Base-by-base conservation (phyloP, 2,797 vertebrate species). In the Micrastur ruficollis region DNA sequence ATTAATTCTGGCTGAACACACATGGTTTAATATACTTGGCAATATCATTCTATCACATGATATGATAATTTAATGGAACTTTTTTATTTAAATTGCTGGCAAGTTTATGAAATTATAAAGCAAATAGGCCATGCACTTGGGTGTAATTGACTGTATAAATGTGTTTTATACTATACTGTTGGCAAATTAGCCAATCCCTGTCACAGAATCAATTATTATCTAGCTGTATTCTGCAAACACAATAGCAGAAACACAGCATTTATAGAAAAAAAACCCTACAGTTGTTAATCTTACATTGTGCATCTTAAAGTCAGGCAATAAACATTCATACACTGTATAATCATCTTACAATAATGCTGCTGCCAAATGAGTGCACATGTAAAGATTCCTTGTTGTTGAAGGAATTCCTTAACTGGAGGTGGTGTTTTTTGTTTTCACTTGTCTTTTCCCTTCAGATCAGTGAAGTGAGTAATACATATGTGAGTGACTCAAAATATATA, bases 31-130 rank as follows among this genome's bases (percentile, higher is more conserved):
- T 98, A 98, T 98, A 98, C 97, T 98, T 97, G 97, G 98, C 98
- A 98, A 98, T 98, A 98, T 98, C 97, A 98, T 98, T 98, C 98
- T 95, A 98, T 98, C 98, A 98, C 97, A 98, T 98, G 98, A 98
- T 98, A 98, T 98, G 98, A 98, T 98, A 98, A 98, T 98, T 98
- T 98, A 98, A 98, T 98, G 98, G 98, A 98, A 98, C 98, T 98
- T 98, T 98, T 98, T 98, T 98, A 98, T 98, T 98, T 98, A 98
- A 98, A 98, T 98, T 98, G 98, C 98, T 98, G 98, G 98, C 98
- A 98, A 98, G 98, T 98, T 98, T 98, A 98, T 98, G 98, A 98
- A 98, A 98, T 98, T 98, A 98, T 98, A 98, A 98, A 98, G 98
- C 98, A 98, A 98, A 98, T 98, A 98, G 98, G 98, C 97, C 98